These are phyloP conservation scores for Eutolmus rufibarbis DNA, from an alignment of 2,888 invertebrate genomes.

Conservation along the genomic window DNA sequence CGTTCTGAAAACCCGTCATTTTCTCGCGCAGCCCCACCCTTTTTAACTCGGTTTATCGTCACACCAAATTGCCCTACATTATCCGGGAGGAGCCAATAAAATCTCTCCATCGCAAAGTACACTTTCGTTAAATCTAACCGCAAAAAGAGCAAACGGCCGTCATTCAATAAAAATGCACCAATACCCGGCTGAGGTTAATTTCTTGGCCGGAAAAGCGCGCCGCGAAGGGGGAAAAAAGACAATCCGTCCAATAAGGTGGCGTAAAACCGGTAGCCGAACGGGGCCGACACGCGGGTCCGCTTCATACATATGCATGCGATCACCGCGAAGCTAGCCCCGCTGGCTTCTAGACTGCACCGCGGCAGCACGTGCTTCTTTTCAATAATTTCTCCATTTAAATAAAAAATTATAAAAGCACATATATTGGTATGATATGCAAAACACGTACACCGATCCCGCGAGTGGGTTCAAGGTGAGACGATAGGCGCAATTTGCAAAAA, in stretches of 20 bases:
- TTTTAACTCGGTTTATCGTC: background rate
- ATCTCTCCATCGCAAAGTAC: background rate
- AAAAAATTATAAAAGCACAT: background rate
- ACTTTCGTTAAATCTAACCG: background rate
- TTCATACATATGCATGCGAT: constrained; percentile 38
- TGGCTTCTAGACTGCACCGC: background rate
- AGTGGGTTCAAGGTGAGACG: background rate
- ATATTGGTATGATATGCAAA: background rate
- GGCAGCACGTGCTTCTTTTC: background rate
- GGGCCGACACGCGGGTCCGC: constrained; percentile 43
- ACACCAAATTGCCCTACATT: background rate
- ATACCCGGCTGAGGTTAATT: constrained; percentile 1
- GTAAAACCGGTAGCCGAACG: constrained; percentile 59
- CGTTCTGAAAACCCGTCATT: background rate
- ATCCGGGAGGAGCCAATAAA: background rate
- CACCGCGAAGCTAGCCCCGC: background rate
- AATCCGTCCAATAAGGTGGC: constrained; percentile 59
- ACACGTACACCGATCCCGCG: background rate
- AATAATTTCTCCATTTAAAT: background rate
- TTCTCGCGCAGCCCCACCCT: background rate
- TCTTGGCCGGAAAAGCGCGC: background rate
- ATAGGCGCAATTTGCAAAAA: background rate
- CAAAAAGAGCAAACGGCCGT: background rate
- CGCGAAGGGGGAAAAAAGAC: constrained; percentile 1
- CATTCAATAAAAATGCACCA: background rate